phyloP scores from a whole-genome alignment of 2,113 vertebrate genomes.

The Phocoena sinus region DNA sequence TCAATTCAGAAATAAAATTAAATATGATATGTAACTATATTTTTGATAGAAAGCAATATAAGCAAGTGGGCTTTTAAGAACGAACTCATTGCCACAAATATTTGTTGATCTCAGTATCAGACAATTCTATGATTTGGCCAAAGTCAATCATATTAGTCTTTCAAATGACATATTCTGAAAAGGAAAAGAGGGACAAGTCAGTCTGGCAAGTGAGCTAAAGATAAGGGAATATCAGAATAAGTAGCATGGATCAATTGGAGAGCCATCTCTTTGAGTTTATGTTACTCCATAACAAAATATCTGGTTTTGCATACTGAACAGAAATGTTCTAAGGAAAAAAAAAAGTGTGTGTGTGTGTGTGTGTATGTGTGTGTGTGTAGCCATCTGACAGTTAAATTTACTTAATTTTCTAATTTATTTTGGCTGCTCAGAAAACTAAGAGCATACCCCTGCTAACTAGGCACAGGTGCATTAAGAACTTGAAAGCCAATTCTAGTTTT shows the following conservation, averaged over 20 bases:
- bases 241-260: neutral
- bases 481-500: conserved; percentile 2
- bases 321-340: neutral
- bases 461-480: neutral
- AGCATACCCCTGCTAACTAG: neutral
- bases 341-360: neutral
- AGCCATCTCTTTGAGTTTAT: neutral
- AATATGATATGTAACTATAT: neutral
- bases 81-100: neutral
- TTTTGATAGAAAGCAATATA: neutral
- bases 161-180: neutral
- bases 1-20: neutral
- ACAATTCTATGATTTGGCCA: neutral
- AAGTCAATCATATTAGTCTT: neutral
- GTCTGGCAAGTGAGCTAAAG: neutral
- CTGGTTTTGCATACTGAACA: neutral
- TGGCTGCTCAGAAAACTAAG: conserved; percentile 5
- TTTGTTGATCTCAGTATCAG: neutral
- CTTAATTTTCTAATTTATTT: neutral
- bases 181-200: neutral
- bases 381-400: neutral
- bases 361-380: neutral
- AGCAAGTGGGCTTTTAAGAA: neutral
- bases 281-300: neutral
- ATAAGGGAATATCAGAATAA: neutral